Evolutionary conservation across 2,113 vertebrate genomes (phyloP), one percentile per base, ranked within the genome.

Genomic region (Carollia perspicillata): DNA sequence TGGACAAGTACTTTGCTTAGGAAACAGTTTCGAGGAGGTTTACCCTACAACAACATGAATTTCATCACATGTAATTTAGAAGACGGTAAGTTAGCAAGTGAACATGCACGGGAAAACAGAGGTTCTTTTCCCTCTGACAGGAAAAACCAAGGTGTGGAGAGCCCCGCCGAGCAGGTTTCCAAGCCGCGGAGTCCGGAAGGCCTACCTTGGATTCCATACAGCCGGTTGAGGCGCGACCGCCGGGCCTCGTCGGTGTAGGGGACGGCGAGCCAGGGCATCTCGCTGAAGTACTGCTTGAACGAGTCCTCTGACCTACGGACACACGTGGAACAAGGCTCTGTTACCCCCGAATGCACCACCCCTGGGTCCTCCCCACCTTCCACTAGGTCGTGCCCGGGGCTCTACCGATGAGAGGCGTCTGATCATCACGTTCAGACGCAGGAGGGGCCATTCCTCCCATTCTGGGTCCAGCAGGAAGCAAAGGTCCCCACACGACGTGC

Each of bases 261-360:
- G 77, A 99, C 98, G 0, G 99, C 99, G 14, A 99, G 96, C 99
- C 99, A 99, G 11, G 99, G 99, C 99, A 99, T 99, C 98, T 99
- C 99, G 1, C 99, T 99, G 98, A 99, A 99, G 97, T 99, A 99
- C 98, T 99, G 99, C 94, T 99, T 99, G 98, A 99, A 99, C 3
- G 99, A 99, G 88, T 99, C 99, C 98, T 99, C 99, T 26, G 99
- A 99, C 98, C 99, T 99, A 72, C 0, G 72, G 71, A 74, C 35
- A 69, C 92, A 68, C 3, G 5, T 0, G 12, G 44, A 55, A 78
- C 51, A 37, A 55, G 40, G 51, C 28, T 3, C 60, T 35, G 1
- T 68, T 2, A 60, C 8, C 42, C 53, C n/a, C 4, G 0, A 17
- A 35, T 6, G 26, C 18, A 44, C 47, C 65, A 16, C 68, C 12